Base-by-base conservation (phyloP, 2,888 invertebrate species). In the Scaptomyza caliginosa region DNA sequence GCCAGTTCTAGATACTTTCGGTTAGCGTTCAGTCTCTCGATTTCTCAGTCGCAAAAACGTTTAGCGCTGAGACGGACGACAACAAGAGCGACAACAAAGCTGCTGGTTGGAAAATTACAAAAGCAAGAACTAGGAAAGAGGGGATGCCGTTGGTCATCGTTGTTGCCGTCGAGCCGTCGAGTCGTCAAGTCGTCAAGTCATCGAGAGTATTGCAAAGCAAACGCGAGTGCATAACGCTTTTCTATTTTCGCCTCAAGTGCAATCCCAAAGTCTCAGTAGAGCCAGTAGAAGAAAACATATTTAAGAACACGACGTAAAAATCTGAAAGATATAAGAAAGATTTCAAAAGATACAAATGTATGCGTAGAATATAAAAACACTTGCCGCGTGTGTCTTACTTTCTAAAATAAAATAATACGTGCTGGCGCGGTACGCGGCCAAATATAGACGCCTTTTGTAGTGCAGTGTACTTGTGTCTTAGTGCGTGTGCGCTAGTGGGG, bases 1-100 rank as follows among this genome's bases (percentile, higher is more conserved):
- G 45, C 73, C 86, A 89, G 89, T 89, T 89, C 89, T 89, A 88
- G 84, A 88, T 86, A 89, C 88, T 86, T 88, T 89, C 76, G 77
- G 85, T 77, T 74, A 75, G 74, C 74, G 73, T 64, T 63, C 50
- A 63, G 58, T 58, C 42, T 49, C 26, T 57, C 34, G 34, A 32
- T 55, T 42, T 67, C 71, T 77, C 86, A 87, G 86, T 87, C 85
- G 88, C 83, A 87, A 82, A 86, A 81, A 60, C 86, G 80, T 82
- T 78, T 75, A 81, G 77, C 78, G 71, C 62, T 71, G 78, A 77
- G 69, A 58, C 75, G 70, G 80, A 74, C 82, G 71, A 52, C 59
- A 38, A 59, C 60, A 51, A 50, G 54, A 50, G 46, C 57, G 59
- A 54, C 32, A 58, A 24, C 23, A 39, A 42, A 64, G 51, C 54